phyloP scores from a whole-genome alignment of 2,113 vertebrate genomes.

The Pomatostomus ruficeps region DNA sequence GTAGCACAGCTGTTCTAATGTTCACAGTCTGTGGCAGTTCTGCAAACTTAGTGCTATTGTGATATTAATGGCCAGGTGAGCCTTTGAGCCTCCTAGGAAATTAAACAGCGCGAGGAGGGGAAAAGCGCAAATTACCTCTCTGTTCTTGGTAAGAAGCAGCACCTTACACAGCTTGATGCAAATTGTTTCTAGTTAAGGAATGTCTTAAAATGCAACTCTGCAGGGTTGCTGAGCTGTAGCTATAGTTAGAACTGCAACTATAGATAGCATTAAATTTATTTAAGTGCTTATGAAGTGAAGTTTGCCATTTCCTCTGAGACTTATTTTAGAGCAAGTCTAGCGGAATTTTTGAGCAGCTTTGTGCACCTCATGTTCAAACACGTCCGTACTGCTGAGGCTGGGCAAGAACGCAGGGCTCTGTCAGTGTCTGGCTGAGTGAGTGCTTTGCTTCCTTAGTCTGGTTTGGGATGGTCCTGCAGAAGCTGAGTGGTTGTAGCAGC shows the following conservation, averaged over 20 bases:
- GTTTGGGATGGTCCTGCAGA: neutral
- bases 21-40: neutral
- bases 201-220: conserved; percentile 32
- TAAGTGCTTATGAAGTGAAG: conserved; percentile 33
- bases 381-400: neutral
- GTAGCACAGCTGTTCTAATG: neutral
- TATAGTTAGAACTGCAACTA: conserved; percentile 39
- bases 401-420: neutral
- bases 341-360: neutral
- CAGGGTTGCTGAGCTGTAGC: conserved; percentile 25
- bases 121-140: neutral
- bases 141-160: neutral
- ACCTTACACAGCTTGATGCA: conserved; percentile 44
- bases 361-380: neutral
- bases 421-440: neutral
- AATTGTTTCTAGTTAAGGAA: conserved; percentile 53
- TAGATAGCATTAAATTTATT: conserved; percentile 40
- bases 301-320: neutral
- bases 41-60: neutral
- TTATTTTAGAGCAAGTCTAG: neutral
- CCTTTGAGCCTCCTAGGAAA: conserved; percentile 12
- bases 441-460: neutral
- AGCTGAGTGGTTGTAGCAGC: neutral
- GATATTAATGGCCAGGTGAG: conserved; percentile 2
- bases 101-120: neutral